phyloP scores from a whole-genome alignment of 2,113 vertebrate species.

The Protobothrops mucrosquamatus region DNA sequence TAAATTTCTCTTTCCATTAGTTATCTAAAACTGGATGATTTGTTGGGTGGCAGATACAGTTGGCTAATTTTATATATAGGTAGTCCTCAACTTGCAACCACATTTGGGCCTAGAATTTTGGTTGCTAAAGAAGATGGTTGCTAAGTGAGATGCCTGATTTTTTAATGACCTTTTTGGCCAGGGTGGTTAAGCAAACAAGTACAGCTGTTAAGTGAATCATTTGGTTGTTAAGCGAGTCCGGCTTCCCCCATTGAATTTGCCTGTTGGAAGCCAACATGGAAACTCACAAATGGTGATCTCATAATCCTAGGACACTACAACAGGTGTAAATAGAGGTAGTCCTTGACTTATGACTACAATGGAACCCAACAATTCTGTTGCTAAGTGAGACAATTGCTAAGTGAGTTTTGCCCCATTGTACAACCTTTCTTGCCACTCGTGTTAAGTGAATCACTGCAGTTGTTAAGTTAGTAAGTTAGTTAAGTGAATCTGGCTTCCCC shows the following conservation, averaged over 20 bases:
- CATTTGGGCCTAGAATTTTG: background rate
- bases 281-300: background rate
- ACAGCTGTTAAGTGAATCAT: background rate
- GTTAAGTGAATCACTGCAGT: background rate
- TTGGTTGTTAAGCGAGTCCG: background rate
- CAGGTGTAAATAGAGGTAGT: too few species aligned
- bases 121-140: background rate
- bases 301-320: background rate
- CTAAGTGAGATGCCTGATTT: background rate
- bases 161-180: too few species aligned
- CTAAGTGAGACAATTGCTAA: background rate
- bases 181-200: background rate
- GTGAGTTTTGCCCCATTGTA: background rate
- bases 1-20: background rate
- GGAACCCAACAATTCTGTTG: background rate
- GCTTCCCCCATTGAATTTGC: background rate
- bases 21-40: background rate
- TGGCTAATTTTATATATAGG: background rate
- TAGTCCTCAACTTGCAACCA: background rate
- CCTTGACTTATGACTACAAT: background rate
- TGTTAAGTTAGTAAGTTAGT: background rate
- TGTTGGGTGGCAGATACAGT: background rate
- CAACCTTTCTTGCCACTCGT: background rate
- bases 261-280: background rate
- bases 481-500: background rate